Conservation (phyloP, 2,888 invertebrate genomes). For the Ecdyonurus torrentis region DNA sequence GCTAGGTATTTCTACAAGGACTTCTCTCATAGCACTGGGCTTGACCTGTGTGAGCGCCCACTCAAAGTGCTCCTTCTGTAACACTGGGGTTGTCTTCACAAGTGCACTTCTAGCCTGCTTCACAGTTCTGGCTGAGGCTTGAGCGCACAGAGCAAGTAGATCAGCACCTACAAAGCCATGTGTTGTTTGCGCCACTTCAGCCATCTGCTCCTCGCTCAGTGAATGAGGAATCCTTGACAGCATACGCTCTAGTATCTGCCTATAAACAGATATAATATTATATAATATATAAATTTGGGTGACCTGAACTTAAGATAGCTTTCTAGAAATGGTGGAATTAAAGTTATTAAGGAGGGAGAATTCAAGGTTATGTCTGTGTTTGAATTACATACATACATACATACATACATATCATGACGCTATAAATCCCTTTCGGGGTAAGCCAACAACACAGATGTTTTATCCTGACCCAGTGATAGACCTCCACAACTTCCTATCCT, state of each 20-base stretch:
- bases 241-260: slow-evolving; percentile 50
- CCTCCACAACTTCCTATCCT: too few species aligned
- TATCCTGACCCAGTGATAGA: too few species aligned
- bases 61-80: slow-evolving; percentile 35
- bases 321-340: too few species aligned
- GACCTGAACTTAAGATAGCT: too few species aligned
- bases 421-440: too few species aligned
- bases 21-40: slow-evolving; percentile 84
- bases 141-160: slow-evolving; percentile 56
- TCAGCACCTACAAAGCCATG: slow-evolving; percentile 90
- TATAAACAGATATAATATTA: too few species aligned
- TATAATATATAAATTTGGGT: too few species aligned
- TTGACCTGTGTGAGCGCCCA: slow-evolving; percentile 49
- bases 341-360: too few species aligned
- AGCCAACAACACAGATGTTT: too few species aligned
- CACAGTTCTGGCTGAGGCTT: slow-evolving; percentile 47
- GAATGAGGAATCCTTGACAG: slow-evolving; percentile 37
- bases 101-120: slow-evolving; percentile 10
- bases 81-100: slow-evolving; percentile 23
- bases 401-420: too few species aligned
- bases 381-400: too few species aligned
- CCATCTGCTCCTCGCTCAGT: slow-evolving; percentile 37
- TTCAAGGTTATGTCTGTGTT: too few species aligned
- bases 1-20: slow-evolving; percentile 72
- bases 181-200: slow-evolving; percentile 44